Base-by-base conservation (phyloP, 2,888 invertebrate species). In the Caenorhabditis macrosperma region DNA sequence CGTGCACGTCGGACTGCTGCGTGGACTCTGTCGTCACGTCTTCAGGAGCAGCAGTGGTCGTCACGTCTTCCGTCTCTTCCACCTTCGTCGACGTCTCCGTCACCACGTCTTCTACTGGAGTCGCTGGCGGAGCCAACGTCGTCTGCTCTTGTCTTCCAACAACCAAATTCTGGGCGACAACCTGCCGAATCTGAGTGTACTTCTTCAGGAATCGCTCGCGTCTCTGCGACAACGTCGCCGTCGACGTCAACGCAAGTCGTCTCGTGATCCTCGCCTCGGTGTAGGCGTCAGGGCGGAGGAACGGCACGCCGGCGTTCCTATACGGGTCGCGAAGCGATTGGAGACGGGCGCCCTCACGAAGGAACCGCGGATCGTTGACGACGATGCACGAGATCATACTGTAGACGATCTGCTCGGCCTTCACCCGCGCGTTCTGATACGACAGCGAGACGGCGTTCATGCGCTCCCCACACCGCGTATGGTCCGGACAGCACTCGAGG, bases 401-500 rank as follows among this genome's bases (percentile, higher is more conserved):
- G 52, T 75, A 78, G 20, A 84, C 81, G 41, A 84, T 82, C 57
- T 84, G 84, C 22, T 79, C 68, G 33, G 82, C 75, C 50, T 85
- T 85, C 44, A 82, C 83, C n/a, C 78, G 72, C 15, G 83, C 84
- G 33, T 82, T 82, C 59, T 83, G 83, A 35, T 85, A 85, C 1
- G 84, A 78, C 0, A 84, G 63, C 0, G 83, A 83, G 15, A 85
- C 82, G n/a, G 85, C 85, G 46, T 85, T 85, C 84, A 85, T 84
- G 44, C 85, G 46, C 48, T 85, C 85, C 17, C 79, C 85, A 46
- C 85, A 85, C 52, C 85, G 78, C 10, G 80, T 77, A 57, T 86
- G 86, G 66, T 86, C 86, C 22, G 86, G 86, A 44, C 86, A 86
- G 66, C 86, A 86, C 30, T 82, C 82, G 38, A 86, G 78, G 10